A percentile compares a stretch with the other conserved stretches of the same genome.
Conservation (phyloP, 2,113 vertebrate genomes). For the Ancistrus triradiatus region DNA sequence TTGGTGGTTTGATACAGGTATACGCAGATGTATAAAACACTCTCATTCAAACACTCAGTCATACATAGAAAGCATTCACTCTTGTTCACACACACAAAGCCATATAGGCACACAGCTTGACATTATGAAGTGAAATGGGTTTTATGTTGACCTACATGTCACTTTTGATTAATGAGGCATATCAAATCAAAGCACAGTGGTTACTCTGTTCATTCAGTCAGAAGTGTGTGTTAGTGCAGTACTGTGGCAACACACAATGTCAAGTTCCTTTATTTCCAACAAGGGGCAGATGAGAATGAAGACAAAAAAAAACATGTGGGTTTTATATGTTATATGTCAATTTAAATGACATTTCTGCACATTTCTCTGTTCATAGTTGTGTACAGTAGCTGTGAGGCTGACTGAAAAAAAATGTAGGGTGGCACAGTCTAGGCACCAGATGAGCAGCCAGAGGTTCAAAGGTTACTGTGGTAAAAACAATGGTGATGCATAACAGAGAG, state of each 20-base stretch:
- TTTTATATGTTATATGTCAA: no score
- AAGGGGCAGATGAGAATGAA: not conserved
- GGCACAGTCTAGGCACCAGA: no score
- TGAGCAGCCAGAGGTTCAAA: no score
- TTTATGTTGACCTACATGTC: slow-evolving; percentile 38
- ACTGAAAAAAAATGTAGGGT: no score
- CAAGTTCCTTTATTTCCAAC: not conserved
- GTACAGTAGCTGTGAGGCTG: no score
- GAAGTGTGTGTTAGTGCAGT: slow-evolving; percentile 3
- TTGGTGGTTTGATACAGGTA: no score
- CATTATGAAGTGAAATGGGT: not conserved
- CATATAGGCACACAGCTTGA: not conserved
- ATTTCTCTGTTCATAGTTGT: no score
- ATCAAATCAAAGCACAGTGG: not conserved
- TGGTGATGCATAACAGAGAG: no score
- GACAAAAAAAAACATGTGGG: not conserved
- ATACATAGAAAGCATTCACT: not conserved
- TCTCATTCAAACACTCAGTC: not conserved
- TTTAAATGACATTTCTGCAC: no score
- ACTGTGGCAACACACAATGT: not conserved
- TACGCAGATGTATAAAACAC: no score
- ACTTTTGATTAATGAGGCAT: slow-evolving; percentile 18
- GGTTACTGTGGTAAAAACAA: no score
- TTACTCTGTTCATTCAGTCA: not conserved
- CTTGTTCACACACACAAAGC: not conserved